Percentiles rank a stretch among this genome's conserved stretches.
Evolutionary conservation across 1,140 invertebrate species (phyloP).

Genomic region (Apis laboriosa): DNA sequence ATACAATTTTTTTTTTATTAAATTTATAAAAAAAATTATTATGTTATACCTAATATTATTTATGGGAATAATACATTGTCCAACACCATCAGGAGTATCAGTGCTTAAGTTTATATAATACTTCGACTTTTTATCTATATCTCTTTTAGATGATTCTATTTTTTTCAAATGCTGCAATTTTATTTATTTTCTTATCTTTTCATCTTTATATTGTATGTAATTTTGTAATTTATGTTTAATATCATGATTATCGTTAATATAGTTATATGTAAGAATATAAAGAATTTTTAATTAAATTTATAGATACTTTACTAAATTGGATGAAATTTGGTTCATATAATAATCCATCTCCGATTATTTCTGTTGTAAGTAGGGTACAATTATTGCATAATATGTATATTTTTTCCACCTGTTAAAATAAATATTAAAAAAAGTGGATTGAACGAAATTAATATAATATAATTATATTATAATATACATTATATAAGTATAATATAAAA

Average conservation of each 20-base stretch:
- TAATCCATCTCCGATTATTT: conserved; percentile 72
- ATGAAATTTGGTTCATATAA: conserved; percentile 53
- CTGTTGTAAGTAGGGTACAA: conserved; percentile 59
- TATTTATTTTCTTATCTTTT: neutral
- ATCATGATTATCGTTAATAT: neutral
- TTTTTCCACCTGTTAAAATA: conserved; percentile 63
- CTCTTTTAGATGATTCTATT: neutral
- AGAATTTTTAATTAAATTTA: neutral
- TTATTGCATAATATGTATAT: conserved; percentile 70
- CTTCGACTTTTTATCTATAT: conserved; percentile 9
- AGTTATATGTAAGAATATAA: neutral
- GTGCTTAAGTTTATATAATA: conserved; percentile 44
- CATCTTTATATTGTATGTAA: too few species aligned
- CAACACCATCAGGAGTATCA: neutral
- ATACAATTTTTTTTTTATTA: neutral
- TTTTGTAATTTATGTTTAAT: too few species aligned
- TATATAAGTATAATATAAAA: neutral
- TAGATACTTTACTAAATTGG: conserved; percentile 41
- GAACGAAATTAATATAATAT: neutral
- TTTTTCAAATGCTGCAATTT: conserved; percentile 38
- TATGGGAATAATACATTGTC: conserved; percentile 27
- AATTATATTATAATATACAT: too few species aligned
- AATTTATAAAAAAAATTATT: neutral
- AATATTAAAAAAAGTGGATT: neutral
- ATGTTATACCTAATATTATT: conserved; percentile 52